Evolutionary conservation across 1,140 invertebrate species (phyloP).

Genomic region (Drosophila nigrodunni): DNA sequence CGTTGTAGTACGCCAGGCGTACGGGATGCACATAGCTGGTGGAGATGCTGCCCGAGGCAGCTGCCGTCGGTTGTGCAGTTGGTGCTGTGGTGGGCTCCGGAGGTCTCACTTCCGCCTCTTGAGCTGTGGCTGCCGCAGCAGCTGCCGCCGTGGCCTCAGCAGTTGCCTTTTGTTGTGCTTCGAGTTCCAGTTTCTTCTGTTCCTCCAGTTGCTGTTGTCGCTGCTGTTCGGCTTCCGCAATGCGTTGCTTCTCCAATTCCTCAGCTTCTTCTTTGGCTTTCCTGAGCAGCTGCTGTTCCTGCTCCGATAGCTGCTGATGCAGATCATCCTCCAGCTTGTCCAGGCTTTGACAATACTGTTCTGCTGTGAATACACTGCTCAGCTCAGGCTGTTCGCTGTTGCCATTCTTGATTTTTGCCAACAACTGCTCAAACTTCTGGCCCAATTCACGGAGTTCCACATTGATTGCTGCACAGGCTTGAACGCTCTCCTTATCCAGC

Average conservation of each 20-base stretch:
- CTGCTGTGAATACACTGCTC: constrained; percentile 58
- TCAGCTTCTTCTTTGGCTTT: constrained; percentile 47
- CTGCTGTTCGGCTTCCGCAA: constrained; percentile 21
- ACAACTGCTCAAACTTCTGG: constrained; percentile 66
- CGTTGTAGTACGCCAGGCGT: constrained; percentile 67
- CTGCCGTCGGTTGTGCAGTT: neutral
- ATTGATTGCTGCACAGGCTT: constrained; percentile 63
- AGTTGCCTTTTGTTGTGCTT: constrained; percentile 17
- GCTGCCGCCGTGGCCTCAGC: constrained; percentile 19
- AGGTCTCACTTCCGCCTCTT: constrained; percentile 25
- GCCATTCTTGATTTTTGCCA: constrained; percentile 50
- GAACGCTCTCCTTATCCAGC: constrained; percentile 63
- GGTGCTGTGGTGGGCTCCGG: neutral
- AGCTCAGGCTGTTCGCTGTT: constrained; percentile 55
- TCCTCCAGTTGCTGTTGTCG: constrained; percentile 47
- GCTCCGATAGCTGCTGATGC: constrained; percentile 54
- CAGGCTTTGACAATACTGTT: constrained; percentile 56
- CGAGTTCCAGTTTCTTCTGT: constrained; percentile 15
- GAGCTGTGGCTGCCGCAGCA: constrained; percentile 9
- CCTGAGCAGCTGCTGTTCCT: constrained; percentile 21
- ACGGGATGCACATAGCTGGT: constrained; percentile 57
- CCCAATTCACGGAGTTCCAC: constrained; percentile 65
- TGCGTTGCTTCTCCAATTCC: constrained; percentile 35
- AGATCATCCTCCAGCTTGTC: constrained; percentile 49
- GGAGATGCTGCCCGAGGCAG: constrained; percentile 9